A percentile compares a stretch with the other conserved stretches of the same genome.
phyloP scores from a whole-genome alignment of 2,113 vertebrate genomes.

The Lepisosteus oculatus region DNA sequence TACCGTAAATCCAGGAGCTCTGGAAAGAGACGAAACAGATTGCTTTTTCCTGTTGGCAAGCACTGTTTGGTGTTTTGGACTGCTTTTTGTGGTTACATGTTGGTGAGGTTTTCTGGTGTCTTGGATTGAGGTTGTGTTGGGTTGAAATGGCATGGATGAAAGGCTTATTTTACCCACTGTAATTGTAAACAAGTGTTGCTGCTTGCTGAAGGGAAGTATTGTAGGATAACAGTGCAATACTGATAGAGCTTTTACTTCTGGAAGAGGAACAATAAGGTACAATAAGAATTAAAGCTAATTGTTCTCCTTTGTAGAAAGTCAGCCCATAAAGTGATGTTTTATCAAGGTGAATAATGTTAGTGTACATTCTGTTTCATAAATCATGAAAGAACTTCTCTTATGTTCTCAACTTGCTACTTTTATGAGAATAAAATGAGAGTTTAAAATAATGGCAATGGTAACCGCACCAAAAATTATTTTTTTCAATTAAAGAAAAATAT shows the following conservation, averaged over 20 bases:
- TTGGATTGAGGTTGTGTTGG: too few species aligned
- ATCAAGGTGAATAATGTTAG: too few species aligned
- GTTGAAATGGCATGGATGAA: background rate
- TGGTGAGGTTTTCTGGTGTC: background rate
- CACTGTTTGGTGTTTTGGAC: conserved; percentile 29
- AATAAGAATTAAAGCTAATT: background rate
- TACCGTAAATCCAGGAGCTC: conserved; percentile 43
- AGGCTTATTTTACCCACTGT: conserved; percentile 1
- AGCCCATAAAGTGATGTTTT: too few species aligned
- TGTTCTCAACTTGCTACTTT: too few species aligned
- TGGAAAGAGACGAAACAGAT: conserved; percentile 25
- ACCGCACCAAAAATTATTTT: too few species aligned
- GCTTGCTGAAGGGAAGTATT: background rate
- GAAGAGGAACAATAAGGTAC: background rate
- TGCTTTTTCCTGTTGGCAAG: conserved; percentile 45
- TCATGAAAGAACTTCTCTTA: too few species aligned
- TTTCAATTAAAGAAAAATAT: too few species aligned
- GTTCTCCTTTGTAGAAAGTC: too few species aligned
- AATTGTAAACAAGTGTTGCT: background rate
- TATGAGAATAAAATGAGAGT: too few species aligned
- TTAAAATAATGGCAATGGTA: too few species aligned
- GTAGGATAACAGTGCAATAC: background rate
- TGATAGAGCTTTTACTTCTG: too few species aligned
- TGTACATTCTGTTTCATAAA: too few species aligned
- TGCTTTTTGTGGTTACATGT: background rate